Percentiles rank a stretch among this genome's conserved stretches.
phyloP scores from a whole-genome alignment of 2,888 invertebrate species.

The Lasius platythorax region DNA sequence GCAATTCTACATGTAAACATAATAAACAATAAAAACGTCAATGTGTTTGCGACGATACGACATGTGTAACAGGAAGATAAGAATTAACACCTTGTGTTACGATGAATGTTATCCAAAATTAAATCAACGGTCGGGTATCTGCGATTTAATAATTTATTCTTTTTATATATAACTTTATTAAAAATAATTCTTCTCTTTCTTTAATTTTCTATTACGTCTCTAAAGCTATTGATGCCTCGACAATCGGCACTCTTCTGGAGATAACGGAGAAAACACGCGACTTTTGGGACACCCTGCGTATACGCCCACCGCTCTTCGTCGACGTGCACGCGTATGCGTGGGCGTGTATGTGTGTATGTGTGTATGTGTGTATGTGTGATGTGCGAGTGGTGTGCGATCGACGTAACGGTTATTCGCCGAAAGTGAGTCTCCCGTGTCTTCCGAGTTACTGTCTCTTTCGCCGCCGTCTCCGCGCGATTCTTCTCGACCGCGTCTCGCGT shows the following conservation, averaged over 20 bases:
- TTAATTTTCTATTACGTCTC: neutral
- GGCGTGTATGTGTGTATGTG: conserved; percentile 25
- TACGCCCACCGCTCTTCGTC: conserved; percentile 49
- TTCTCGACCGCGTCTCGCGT: neutral
- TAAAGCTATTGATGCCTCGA: neutral
- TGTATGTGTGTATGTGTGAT: conserved; percentile 18
- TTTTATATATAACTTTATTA: neutral
- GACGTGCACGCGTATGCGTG: conserved; percentile 38
- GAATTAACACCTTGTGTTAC: neutral
- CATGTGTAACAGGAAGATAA: neutral
- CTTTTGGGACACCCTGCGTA: conserved; percentile 14
- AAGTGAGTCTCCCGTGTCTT: conserved; percentile 72
- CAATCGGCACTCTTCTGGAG: neutral
- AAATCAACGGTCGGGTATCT: neutral
- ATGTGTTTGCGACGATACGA: too few relatives aligned
- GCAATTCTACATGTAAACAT: too few relatives aligned
- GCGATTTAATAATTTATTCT: neutral
- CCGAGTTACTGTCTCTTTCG: conserved; percentile 66
- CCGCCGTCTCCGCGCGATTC: conserved; percentile 28
- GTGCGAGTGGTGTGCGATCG: conserved; percentile 47
- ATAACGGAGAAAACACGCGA: neutral
- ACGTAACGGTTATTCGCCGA: conserved; percentile 77
- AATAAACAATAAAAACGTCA: too few relatives aligned
- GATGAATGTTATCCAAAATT: neutral
- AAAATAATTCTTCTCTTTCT: neutral